Evolutionary conservation across 2,888 invertebrate species (phyloP).

Genomic region (Amiota communis): DNA sequence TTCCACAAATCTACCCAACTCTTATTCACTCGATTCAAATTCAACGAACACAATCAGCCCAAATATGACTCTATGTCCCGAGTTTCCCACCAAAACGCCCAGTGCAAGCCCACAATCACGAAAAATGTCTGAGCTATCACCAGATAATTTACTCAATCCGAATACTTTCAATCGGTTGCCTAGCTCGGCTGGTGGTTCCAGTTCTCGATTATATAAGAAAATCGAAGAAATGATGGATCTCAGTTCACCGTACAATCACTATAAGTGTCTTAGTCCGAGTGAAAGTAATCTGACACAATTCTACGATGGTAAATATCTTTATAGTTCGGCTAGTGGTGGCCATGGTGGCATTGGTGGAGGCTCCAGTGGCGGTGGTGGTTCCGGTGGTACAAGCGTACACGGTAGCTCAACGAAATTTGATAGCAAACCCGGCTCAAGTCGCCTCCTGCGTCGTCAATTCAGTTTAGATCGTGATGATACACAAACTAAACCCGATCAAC

Average conservation of each 20-base stretch:
- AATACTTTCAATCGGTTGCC: slow-evolving; percentile 71
- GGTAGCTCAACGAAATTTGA: slow-evolving; percentile 60
- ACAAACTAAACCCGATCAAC: slow-evolving; percentile 61
- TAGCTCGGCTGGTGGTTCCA: slow-evolving; percentile 69
- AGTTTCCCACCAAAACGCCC: slow-evolving; percentile 68
- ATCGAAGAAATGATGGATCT: slow-evolving; percentile 76
- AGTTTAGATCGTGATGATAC: slow-evolving; percentile 81
- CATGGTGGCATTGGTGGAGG: slow-evolving; percentile 54
- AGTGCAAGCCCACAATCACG: slow-evolving; percentile 67
- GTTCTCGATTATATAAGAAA: slow-evolving; percentile 71
- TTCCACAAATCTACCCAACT: slow-evolving; percentile 67
- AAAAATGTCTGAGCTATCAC: slow-evolving; percentile 71
- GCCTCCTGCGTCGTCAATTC: slow-evolving; percentile 79
- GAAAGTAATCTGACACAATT: slow-evolving; percentile 74
- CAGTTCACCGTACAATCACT: slow-evolving; percentile 84
- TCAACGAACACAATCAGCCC: slow-evolving; percentile 70
- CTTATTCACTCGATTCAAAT: slow-evolving; percentile 72
- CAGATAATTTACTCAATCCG: slow-evolving; percentile 71
- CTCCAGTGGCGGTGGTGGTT: slow-evolving; percentile 55
- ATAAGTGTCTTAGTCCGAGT: slow-evolving; percentile 81
- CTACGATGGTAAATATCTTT: slow-evolving; percentile 71
- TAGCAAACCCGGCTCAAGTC: slow-evolving; percentile 73
- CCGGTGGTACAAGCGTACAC: slow-evolving; percentile 44
- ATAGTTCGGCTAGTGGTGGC: slow-evolving; percentile 49
- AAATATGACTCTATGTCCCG: slow-evolving; percentile 67